Conservation (phyloP, 2,113 vertebrate genomes). For the Australoheros scitulus region DNA sequence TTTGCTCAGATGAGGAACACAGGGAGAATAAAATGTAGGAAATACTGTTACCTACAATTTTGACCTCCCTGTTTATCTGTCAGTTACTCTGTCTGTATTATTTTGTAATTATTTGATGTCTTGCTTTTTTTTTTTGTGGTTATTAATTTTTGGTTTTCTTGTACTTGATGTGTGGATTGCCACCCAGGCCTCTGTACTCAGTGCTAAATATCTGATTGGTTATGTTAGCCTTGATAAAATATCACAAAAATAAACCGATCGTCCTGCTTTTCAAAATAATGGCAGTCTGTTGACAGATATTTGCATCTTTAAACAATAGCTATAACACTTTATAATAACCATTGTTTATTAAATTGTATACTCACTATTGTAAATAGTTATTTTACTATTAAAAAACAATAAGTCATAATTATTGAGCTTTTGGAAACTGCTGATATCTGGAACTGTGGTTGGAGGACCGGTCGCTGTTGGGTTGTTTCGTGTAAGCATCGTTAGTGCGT, state of each 20-base stretch:
- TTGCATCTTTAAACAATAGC: not conserved
- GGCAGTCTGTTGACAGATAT: not conserved
- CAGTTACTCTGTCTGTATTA: not conserved
- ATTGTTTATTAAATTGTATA: no score
- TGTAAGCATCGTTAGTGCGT: no score
- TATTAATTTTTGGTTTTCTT: not conserved
- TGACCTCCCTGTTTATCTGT: not conserved
- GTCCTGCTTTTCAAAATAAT: not conserved
- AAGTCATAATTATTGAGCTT: fast-evolving
- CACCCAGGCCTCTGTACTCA: not conserved
- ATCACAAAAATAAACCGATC: fast-evolving
- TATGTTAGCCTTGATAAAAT: not conserved
- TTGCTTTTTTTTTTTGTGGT: not conserved
- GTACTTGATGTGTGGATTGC: not conserved
- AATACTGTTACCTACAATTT: not conserved
- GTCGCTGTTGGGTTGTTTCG: no score
- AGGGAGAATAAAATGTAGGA: not conserved
- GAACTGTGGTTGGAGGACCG: no score
- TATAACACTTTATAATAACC: no score
- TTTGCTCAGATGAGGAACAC: not conserved
- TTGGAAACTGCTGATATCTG: no score
- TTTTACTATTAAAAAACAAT: not conserved
- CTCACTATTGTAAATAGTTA: not conserved
- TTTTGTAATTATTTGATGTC: not conserved
- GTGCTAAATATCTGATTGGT: not conserved